Conservation (phyloP, 2,888 invertebrate genomes). For the Galeopsomyia nigrocyanea region DNA sequence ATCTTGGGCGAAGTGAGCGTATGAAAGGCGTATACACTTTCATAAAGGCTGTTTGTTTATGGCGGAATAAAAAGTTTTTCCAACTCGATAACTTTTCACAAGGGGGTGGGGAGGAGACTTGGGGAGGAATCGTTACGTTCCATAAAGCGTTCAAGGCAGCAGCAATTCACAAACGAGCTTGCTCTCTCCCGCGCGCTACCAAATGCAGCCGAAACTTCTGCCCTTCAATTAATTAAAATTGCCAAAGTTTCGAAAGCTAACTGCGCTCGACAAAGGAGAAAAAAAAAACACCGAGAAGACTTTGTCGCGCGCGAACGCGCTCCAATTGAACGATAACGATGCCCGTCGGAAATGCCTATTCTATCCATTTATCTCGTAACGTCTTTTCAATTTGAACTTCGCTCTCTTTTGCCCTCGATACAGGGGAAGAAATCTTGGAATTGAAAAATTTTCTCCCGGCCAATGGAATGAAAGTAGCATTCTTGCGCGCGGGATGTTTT, state of each 20-base stretch:
- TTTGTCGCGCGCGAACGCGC: background rate
- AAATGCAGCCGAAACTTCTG: constrained; percentile 8
- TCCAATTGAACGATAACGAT: constrained; percentile 26
- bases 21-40: background rate
- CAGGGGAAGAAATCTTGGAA: no score
- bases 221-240: constrained; percentile 36
- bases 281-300: background rate
- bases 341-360: constrained; percentile 23
- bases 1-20: no score
- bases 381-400: constrained; percentile 5
- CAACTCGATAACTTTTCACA: background rate
- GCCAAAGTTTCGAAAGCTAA: constrained; percentile 15
- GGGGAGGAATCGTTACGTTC: background rate
- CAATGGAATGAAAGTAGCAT: no score
- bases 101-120: no score
- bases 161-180: constrained; percentile 1
- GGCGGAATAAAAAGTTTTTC: constrained; percentile 10
- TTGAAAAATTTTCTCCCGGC: no score
- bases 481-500: no score
- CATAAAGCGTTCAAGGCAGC: constrained; percentile 9
- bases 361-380: constrained; percentile 4
- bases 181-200: background rate
- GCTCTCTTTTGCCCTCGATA: constrained; percentile 1
- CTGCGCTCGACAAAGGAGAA: no score
- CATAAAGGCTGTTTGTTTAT: background rate